These are phyloP conservation scores for Hippopotamyrus pictus DNA, from an alignment of 2,797 vertebrate species.

Conservation along the genomic window DNA sequence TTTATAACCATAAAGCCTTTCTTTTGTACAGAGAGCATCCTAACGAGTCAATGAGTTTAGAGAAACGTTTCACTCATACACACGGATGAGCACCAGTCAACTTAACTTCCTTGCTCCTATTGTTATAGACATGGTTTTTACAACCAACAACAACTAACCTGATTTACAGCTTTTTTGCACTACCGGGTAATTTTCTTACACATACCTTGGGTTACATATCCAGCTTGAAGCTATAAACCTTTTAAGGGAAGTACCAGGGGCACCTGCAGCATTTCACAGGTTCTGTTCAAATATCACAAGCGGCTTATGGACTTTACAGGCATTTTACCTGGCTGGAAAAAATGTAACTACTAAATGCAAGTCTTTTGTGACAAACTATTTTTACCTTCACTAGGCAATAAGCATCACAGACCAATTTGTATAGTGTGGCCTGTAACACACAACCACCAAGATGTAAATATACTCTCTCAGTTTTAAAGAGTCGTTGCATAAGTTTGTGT, in stretches of 20 bases:
- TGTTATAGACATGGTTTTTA: neutral
- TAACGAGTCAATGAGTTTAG: neutral
- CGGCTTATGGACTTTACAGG: neutral
- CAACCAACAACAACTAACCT: neutral
- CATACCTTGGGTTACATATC: neutral
- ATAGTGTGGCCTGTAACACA: neutral
- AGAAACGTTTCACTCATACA: neutral
- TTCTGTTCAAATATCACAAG: neutral
- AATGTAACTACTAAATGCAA: neutral
- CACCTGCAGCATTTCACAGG: neutral
- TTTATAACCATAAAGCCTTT: neutral
- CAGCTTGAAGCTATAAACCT: neutral
- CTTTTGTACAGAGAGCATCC: neutral
- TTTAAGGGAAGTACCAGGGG: neutral
- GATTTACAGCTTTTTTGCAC: slow-evolving; percentile 2
- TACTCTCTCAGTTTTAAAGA: neutral
- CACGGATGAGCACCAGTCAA: neutral
- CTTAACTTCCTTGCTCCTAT: neutral
- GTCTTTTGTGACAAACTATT: neutral
- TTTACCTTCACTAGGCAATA: neutral
- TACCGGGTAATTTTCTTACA: neutral
- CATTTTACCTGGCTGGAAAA: neutral
- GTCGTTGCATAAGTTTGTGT: neutral
- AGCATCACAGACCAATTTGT: neutral
- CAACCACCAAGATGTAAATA: neutral